Percentiles rank a stretch among this genome's conserved stretches.
Conservation (phyloP, 2,113 vertebrate species). For the Dipodomys stephensi region DNA sequence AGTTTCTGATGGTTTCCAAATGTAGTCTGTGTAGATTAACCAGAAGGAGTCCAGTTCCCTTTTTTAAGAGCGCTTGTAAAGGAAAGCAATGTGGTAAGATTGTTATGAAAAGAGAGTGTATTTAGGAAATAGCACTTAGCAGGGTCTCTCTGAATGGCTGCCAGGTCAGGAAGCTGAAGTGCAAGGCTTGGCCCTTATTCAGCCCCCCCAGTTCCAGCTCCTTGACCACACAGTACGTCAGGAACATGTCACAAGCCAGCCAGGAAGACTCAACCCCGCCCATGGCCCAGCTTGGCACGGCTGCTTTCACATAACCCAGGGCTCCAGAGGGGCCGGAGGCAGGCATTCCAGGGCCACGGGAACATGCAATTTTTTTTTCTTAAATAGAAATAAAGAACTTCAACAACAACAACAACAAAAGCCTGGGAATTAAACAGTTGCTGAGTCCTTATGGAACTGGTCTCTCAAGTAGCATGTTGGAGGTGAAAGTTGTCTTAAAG, state of each 20-base stretch:
- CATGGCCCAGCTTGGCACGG: constrained; percentile 87
- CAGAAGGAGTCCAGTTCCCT: constrained; percentile 90
- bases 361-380: constrained; percentile 82
- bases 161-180: constrained; percentile 96
- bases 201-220: constrained; percentile 89
- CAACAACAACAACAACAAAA: constrained; percentile 69
- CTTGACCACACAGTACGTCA: constrained; percentile 92
- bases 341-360: constrained; percentile 87
- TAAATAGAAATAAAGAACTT: constrained; percentile 95
- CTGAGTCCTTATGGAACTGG: constrained; percentile 74
- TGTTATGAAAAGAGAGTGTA: constrained; percentile 95
- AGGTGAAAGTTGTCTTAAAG: constrained; percentile 47
- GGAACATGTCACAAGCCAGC: constrained; percentile 86
- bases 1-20: constrained; percentile 97
- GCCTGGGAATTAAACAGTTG: constrained; percentile 92
- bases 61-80: constrained; percentile 92
- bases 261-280: constrained; percentile 84
- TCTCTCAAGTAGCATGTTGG: constrained; percentile 65
- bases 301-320: constrained; percentile 97
- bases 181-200: constrained; percentile 92
- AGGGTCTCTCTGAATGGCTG: constrained; percentile 94
- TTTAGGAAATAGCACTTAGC: constrained; percentile 96
- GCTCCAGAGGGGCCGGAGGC: constrained; percentile 89
- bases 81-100: constrained; percentile 94
- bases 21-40: constrained; percentile 94